Evolutionary conservation across 2,888 invertebrate species (phyloP).

Genomic region (Spisula solida): DNA sequence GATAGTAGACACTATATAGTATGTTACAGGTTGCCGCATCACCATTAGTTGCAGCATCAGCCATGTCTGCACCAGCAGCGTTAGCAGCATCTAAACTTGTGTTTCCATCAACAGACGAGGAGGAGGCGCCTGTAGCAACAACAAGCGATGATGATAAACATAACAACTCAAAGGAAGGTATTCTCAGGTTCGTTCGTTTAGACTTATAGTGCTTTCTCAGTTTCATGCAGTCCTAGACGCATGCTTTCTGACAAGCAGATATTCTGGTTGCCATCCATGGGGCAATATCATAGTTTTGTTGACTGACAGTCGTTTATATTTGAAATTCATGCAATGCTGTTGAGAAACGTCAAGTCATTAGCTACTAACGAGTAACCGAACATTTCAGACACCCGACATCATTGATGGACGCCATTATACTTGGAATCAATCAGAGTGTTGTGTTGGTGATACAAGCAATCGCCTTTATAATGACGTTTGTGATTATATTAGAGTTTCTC

Average conservation of each 20-base stretch:
- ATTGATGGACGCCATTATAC: constrained; percentile 53
- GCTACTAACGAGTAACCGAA: too few species aligned
- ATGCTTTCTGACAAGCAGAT: too few species aligned
- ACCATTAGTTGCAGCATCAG: constrained; percentile 63
- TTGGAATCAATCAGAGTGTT: constrained; percentile 57
- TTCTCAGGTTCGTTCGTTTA: not conserved
- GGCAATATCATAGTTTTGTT: too few species aligned
- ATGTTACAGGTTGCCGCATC: constrained; percentile 36
- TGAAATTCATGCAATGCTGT: too few species aligned
- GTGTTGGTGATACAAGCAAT: constrained; percentile 40
- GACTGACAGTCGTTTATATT: too few species aligned
- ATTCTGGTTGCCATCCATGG: too few species aligned
- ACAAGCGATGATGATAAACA: not conserved
- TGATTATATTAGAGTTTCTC: constrained; percentile 92
- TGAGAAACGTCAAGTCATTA: too few species aligned
- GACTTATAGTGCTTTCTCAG: too few species aligned
- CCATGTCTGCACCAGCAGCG: constrained; percentile 65
- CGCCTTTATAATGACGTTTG: constrained; percentile 54
- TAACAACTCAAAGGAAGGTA: not conserved
- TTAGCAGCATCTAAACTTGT: constrained; percentile 54
- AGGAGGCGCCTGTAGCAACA: constrained; percentile 30
- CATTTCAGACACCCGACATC: constrained; percentile 51
- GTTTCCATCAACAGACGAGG: constrained; percentile 56
- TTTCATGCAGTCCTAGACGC: too few species aligned
- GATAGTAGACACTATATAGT: too few species aligned